Evolutionary conservation across 1,140 invertebrate genomes (phyloP).

Genomic region (Maconellicoccus hirsutus): DNA sequence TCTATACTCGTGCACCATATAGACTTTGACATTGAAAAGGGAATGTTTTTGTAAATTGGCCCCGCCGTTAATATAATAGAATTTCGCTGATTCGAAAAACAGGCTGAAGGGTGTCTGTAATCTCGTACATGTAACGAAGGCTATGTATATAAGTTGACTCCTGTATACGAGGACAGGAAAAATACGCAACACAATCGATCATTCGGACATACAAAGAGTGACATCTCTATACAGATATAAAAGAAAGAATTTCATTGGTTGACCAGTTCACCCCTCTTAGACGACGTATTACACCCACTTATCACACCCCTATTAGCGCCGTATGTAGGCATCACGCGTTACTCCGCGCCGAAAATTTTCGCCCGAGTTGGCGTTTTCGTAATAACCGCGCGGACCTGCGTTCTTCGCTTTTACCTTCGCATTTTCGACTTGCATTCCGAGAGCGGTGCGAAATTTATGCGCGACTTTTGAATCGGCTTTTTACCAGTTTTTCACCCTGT

Average conservation of each 20-base stretch:
- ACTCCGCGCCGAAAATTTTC: neutral
- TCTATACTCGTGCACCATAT: neutral
- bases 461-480: neutral
- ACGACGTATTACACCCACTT: conserved; percentile 14
- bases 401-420: neutral
- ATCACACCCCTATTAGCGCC: conserved; percentile 7
- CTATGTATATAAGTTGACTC: conserved; percentile 13
- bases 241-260: conserved; percentile 18
- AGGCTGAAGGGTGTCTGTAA: conserved; percentile 6
- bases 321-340: conserved; percentile 17
- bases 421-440: neutral
- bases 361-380: neutral
- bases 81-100: neutral
- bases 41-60: conserved; percentile 18
- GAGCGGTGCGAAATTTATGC: neutral
- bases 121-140: neutral
- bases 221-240: conserved; percentile 17
- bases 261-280: conserved; percentile 11
- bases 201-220: conserved; percentile 19
- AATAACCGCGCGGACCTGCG: neutral
- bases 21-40: conserved; percentile 13
- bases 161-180: conserved; percentile 4
- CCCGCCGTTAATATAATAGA: conserved; percentile 4
- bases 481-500: neutral
- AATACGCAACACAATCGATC: conserved; percentile 16